Evolutionary conservation across 2,113 vertebrate species (phyloP), one percentile per base, ranked within the genome.

Genomic region (Bucco capensis): DNA sequence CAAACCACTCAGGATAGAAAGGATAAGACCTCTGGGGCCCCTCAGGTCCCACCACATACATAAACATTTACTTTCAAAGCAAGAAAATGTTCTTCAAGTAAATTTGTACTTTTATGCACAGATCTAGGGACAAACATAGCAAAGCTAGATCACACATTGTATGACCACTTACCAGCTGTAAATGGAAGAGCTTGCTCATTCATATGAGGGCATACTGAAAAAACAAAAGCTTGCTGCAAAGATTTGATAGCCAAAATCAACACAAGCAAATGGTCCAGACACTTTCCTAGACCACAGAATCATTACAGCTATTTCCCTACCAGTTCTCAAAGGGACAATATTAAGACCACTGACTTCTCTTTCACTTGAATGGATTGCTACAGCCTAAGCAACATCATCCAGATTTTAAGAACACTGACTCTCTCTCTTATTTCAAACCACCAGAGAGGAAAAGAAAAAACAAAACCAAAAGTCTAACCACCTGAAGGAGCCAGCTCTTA

Each of bases 281-380:
- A 1, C 6, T 56, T 8, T 17, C 19, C 44, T 21, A 6, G 24
- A 24, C 25, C 24, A 19, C 51, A 9, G 37, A 16, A 66, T 12
- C 8, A 0, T 16, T 13, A 31, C 56, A 60, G 24, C 44, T 51
- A 2, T 21, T 67, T 54, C 33, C 33, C 18, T 47, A 19, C 1
- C 0, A 0, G 22, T 33, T 70, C 28, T 13, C 72, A 58, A 49
- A 86, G 14, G 13, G 4, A 4, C 17, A 22, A 21, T 18, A 8
- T 5, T 25, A 35, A 83, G n/a, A 51, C 21, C 27, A 44, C 62
- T 40, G 4, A 87, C 22, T 46, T 72, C 33, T 85, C 23, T 0
- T 21, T 60, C 8, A 2, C 9, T 23, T 47, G 12, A 28, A n/a
- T 8, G 3, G 16, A 2, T 30, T 40, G 3, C 14, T 33, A 10